Evolutionary conservation across 2,888 invertebrate genomes (phyloP).

Genomic region (Flabesymbios commensalis): DNA sequence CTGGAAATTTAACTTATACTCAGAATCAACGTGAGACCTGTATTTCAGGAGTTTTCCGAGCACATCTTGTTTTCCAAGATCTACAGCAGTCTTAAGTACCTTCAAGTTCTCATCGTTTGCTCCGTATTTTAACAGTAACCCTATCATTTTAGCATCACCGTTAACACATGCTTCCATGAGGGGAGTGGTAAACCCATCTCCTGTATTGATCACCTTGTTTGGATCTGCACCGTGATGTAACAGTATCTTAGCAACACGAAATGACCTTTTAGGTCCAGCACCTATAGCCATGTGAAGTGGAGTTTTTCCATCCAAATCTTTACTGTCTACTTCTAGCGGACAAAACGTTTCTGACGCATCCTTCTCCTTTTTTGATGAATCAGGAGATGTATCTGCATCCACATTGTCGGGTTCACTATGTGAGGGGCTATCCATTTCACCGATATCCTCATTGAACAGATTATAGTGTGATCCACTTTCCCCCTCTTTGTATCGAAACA

Average conservation of each 20-base stretch:
- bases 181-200: slow-evolving; percentile 38
- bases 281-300: slow-evolving; percentile 49
- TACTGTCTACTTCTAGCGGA: slow-evolving; percentile 29
- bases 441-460: background rate
- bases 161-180: slow-evolving; percentile 74
- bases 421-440: background rate
- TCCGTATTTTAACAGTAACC: slow-evolving; percentile 76
- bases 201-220: slow-evolving; percentile 70
- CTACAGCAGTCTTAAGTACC: slow-evolving; percentile 78
- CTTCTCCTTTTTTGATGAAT: background rate
- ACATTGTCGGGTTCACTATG: too few relatives aligned
- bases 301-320: slow-evolving; percentile 38
- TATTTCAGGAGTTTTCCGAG: slow-evolving; percentile 76
- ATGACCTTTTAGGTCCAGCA: slow-evolving; percentile 36
- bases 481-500: background rate
- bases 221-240: slow-evolving; percentile 81
- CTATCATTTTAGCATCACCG: slow-evolving; percentile 74
- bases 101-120: slow-evolving; percentile 83
- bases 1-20: slow-evolving; percentile 69
- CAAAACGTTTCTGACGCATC: slow-evolving; percentile 11
- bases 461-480: too few relatives aligned
- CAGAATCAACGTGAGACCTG: slow-evolving; percentile 76
- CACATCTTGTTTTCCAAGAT: slow-evolving; percentile 72
- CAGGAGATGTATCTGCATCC: too few relatives aligned
- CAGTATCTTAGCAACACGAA: slow-evolving; percentile 74